Base-by-base conservation (phyloP, 2,888 invertebrate species). In the Pomacea canaliculata region DNA sequence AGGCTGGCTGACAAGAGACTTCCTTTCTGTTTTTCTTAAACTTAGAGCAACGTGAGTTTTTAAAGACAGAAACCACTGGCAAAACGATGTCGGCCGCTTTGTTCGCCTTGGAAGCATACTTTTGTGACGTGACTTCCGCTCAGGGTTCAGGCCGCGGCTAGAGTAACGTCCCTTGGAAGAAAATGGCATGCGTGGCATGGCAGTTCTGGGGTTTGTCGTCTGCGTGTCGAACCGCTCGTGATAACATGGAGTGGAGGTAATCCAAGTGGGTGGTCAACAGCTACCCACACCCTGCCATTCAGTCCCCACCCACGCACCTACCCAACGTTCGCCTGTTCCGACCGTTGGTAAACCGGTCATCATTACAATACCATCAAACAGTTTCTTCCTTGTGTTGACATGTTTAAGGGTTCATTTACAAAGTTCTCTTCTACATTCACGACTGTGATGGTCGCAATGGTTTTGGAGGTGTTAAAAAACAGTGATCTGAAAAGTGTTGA, bases 151-250 rank as follows among this genome's bases (percentile, higher is more conserved):
- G 12, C 63, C 63, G 7, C 63, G 63, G 27, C 10, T 63, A 23
- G n/a, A 19, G 19, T 23, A 63, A 63, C 7, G 16, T n/a, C 63
- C 23, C 23, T 63, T 63, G 27, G 62, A 60, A 60, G 71, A 62
- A 71, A 71, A 62, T 63, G 46, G 71, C 71, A 71, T 62, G 71
- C 62, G 62, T 62, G 71, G 71, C 71, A 71, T 59, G 62, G 60
- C 18, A 46, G 71, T 19, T 62, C 51, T 1, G 71, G 9, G 10
- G 60, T 71, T 60, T 60, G 59, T 9, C 2, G 7, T n/a, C 23
- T 9, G 59, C 56, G 9, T 19, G 13, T n/a, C 19, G 3, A 1
- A 37, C 37, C 48, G 70, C 13, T 13, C 7, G 13, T 13, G 9
- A n/a, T 62, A 16, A 7, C 16, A 3, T 62, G 71, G 71, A 71